Conservation (phyloP, 2,888 invertebrate genomes). For the Drosophila sordidula region DNA sequence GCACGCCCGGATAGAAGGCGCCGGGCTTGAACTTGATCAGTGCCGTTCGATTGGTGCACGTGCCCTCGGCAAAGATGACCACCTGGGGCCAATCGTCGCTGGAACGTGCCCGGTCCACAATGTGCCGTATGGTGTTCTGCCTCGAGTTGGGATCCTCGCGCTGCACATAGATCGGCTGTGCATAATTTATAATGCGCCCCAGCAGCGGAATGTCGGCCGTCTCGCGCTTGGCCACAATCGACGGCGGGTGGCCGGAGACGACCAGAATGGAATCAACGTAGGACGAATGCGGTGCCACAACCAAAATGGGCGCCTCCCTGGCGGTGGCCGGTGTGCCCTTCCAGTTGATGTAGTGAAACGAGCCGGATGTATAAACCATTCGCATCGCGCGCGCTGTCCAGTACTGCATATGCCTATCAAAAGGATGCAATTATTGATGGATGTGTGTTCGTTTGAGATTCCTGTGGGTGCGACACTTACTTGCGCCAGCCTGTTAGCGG, state of each 20-base stretch:
- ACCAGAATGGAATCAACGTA: constrained; percentile 95
- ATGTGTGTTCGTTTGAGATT: background rate
- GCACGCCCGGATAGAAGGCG: constrained; percentile 97
- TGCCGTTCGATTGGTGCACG: constrained; percentile 97
- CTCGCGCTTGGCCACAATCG: constrained; percentile 95
- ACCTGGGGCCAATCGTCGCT: constrained; percentile 95
- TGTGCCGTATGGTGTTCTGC: constrained; percentile 95
- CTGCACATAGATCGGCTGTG: constrained; percentile 97
- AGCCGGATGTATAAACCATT: constrained; percentile 91
- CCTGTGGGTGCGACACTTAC: constrained; percentile 86
- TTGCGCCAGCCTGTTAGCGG: constrained; percentile 96
- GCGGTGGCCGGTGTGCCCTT: constrained; percentile 89
- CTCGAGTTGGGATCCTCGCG: constrained; percentile 96
- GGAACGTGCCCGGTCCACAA: constrained; percentile 93
- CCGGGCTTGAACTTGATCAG: constrained; percentile 96
- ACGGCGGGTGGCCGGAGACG: constrained; percentile 92
- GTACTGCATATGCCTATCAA: constrained; percentile 87
- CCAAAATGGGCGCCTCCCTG: constrained; percentile 92
- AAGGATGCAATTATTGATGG: background rate
- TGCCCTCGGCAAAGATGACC: constrained; percentile 98
- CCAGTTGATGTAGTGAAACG: constrained; percentile 92
- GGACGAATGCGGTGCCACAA: constrained; percentile 95
- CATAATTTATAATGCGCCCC: constrained; percentile 97
- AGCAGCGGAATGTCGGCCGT: constrained; percentile 93
- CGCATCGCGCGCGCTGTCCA: constrained; percentile 90